A percentile compares a stretch with the other conserved stretches of the same genome.
Evolutionary conservation across 37 sponge, comb jelly and placozoan genomes (phyloP).

Genomic region (Cliona cf. orientalis): DNA sequence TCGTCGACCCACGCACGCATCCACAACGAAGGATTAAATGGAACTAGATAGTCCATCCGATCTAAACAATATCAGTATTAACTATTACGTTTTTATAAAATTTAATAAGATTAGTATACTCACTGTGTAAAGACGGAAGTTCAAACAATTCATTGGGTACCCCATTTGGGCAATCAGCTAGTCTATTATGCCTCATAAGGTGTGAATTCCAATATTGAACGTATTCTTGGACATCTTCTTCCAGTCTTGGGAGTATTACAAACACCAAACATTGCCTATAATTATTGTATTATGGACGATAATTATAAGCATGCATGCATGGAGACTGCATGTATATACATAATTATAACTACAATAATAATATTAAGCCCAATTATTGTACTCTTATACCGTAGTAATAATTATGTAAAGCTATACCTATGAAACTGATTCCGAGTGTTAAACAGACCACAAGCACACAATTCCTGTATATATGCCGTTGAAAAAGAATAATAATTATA

Average conservation of each 20-base stretch:
- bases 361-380: background rate
- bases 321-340: background rate
- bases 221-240: constrained; percentile 39
- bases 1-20: constrained; percentile 15
- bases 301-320: too few species aligned
- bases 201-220: constrained; percentile 46
- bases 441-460: background rate
- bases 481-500: too few species aligned
- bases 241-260: constrained; percentile 1
- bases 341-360: constrained; percentile 3
- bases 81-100: too few species aligned
- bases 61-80: too few species aligned
- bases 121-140: constrained; percentile 22
- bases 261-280: background rate
- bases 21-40: constrained; percentile 27
- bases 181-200: constrained; percentile 23
- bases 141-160: constrained; percentile 52
- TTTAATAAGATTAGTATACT: background rate
- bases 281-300: too few species aligned
- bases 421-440: constrained; percentile 11
- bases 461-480: too few species aligned
- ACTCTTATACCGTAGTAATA: background rate
- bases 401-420: constrained; percentile 10
- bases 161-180: background rate
- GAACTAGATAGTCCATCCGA: constrained; percentile 13